Conservation (phyloP, 2,888 invertebrate genomes). For the Lasioglossum villosulum region DNA sequence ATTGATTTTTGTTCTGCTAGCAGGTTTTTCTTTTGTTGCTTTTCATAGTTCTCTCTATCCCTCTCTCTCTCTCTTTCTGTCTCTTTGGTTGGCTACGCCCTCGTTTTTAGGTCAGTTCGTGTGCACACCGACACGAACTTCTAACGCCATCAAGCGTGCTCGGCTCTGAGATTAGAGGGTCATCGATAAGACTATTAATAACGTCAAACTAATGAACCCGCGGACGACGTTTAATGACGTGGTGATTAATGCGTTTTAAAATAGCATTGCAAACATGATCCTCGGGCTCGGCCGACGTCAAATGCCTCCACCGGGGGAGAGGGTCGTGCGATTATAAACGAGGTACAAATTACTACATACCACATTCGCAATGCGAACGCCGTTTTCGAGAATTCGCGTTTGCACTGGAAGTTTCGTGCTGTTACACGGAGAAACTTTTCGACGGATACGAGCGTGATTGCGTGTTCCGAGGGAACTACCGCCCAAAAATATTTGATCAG, state of each 20-base stretch:
- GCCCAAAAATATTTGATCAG: neutral
- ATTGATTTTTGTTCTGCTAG: neutral
- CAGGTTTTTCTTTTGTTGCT: neutral
- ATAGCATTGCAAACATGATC: neutral
- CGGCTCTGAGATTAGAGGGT: slow-evolving; percentile 8
- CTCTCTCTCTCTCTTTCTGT: neutral
- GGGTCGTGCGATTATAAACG: neutral
- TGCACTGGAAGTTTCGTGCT: neutral
- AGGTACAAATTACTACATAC: neutral
- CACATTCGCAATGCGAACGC: neutral
- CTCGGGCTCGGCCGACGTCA: neutral
- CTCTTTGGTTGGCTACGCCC: neutral
- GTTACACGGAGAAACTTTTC: neutral
- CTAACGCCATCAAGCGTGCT: slow-evolving; percentile 4
- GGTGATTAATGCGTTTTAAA: slow-evolving; percentile 9
- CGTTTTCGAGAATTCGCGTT: neutral
- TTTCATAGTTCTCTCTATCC: neutral
- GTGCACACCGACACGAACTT: slow-evolving; percentile 5
- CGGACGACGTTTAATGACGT: slow-evolving; percentile 7
- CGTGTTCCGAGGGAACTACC: neutral
- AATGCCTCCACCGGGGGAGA: neutral
- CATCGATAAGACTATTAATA: slow-evolving; percentile 17
- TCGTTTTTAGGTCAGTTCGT: slow-evolving; percentile 7
- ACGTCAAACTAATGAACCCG: slow-evolving; percentile 14
- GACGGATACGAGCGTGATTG: neutral